Conservation (phyloP, 2,113 vertebrate species). For the Pteruthius melanotis region DNA sequence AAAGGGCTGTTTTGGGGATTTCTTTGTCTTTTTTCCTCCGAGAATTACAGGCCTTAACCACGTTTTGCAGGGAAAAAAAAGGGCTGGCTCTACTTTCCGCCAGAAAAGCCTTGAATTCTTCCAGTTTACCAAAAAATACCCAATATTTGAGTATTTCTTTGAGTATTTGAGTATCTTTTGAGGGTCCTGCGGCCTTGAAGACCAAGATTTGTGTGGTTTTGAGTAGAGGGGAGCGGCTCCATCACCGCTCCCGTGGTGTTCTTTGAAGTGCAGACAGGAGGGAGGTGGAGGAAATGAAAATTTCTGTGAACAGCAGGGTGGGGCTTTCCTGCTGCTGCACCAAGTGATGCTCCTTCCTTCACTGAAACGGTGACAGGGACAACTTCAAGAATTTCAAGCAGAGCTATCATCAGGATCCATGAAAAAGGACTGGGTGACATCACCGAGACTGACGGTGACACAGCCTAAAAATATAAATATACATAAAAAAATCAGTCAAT, state of each 20-base stretch:
- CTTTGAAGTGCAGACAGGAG: not conserved
- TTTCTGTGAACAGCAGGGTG: not conserved
- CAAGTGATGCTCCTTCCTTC: not conserved
- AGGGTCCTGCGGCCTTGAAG: rapidly evolving
- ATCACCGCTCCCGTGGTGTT: rapidly evolving
- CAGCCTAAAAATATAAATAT: not conserved
- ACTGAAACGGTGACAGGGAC: not conserved
- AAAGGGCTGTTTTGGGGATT: not conserved
- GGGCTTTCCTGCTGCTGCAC: not conserved
- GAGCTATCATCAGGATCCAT: not conserved
- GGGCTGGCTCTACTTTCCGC: rapidly evolving
- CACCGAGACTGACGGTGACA: too few species aligned
- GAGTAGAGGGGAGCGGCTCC: not conserved
- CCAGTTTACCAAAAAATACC: rapidly evolving
- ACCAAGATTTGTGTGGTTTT: not conserved
- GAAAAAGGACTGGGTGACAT: not conserved
- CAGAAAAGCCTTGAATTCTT: not conserved
- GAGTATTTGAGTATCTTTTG: too few species aligned
- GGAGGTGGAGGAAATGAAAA: not conserved
- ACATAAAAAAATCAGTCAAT: not conserved
- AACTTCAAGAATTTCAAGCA: not conserved
- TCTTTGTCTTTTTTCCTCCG: rapidly evolving
- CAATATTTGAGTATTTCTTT: not conserved
- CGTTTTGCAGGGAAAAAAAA: not conserved
- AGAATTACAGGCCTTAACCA: not conserved